Percentiles rank a stretch among this genome's conserved stretches.
Evolutionary conservation across 2,797 vertebrate species (phyloP).

Genomic region (Cyclopterus lumpus): DNA sequence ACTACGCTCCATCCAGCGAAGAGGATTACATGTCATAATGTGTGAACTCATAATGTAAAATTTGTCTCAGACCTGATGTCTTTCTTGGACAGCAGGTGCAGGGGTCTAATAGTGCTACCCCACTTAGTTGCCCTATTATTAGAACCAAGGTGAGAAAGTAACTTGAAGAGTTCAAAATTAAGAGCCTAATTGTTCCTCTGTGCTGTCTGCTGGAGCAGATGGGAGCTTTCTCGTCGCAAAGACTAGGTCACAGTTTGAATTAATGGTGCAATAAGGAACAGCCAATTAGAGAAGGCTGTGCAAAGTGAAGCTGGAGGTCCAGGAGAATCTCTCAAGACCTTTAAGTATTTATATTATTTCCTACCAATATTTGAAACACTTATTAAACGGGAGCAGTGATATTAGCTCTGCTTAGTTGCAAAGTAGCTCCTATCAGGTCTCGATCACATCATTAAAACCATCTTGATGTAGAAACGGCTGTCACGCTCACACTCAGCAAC

Average conservation of each 20-base stretch:
- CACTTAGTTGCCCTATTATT: conserved; percentile 52
- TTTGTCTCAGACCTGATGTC: conserved; percentile 15
- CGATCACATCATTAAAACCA: conserved; percentile 70
- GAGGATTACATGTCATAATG: conserved; percentile 22
- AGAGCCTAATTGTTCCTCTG: conserved; percentile 59
- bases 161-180: conserved; percentile 54
- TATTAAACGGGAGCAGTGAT: conserved; percentile 12
- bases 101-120: conserved; percentile 15
- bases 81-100: conserved; percentile 11
- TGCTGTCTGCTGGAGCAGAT: conserved; percentile 67
- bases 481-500: conserved; percentile 48
- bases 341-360: conserved; percentile 21
- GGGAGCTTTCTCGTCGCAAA: conserved; percentile 59
- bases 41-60: conserved; percentile 27
- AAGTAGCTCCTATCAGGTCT: conserved; percentile 50
- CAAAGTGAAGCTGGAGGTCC: conserved; percentile 53
- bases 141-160: conserved; percentile 59
- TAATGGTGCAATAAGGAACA: conserved; percentile 68
- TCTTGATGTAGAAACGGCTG: conserved; percentile 52
- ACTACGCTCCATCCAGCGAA: conserved; percentile 21
- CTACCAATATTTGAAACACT: conserved; percentile 23
- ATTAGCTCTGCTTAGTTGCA: conserved; percentile 33
- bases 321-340: conserved; percentile 19
- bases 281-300: conserved; percentile 64
- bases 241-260: conserved; percentile 64